Base-by-base conservation (phyloP, 1,140 invertebrate species). In the Scaptomyza hsui region DNA sequence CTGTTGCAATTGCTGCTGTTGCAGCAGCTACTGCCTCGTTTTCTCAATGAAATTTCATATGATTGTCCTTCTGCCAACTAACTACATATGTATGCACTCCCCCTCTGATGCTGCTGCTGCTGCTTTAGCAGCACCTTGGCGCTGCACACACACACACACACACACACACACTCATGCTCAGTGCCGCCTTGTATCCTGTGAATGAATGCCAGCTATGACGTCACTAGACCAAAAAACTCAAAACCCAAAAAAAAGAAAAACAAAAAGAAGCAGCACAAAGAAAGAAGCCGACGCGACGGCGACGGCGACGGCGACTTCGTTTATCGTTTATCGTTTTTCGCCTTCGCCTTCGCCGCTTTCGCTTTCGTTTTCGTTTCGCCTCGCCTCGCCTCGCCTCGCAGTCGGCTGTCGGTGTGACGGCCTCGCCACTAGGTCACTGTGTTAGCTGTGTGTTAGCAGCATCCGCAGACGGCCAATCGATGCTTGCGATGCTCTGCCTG, bases 191-290 rank as follows among this genome's bases (percentile, higher is more conserved):
- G 73, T 72, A 89, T 89, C 86, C 86, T 90, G 89, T 90, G 89
- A 90, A 90, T 90, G 89, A 90, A 90, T 90, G 89, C 79, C 89
- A 90, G 70, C 62, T 48, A 73, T 89, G 89, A 90, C 89, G 89
- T 90, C 89, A 90, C 72, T 7, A 24, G 63, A 51, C 16, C 35
- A 7, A 19, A 44, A 37, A 32, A 32, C 1, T n/a, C 4, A 18
- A 26, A 29, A 13, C 3, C 16, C 16, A 26, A 51, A 16, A 9
- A 35, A 52, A 16, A 19, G 1, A 16, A n/a, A 19, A 9, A 6
- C 15, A 24, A 39, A 12, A 5, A 35, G 32, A 32, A 24, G 18
- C n/a, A 53, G n/a, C 6, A 37, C 13, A 42, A 37, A 37, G n/a
- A 37, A 37, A 37, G n/a, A n/a, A n/a, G n/a, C n/a, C n/a, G n/a